phyloP scores from a whole-genome alignment of 1,140 invertebrate species.

The Cotesia chilonis region DNA sequence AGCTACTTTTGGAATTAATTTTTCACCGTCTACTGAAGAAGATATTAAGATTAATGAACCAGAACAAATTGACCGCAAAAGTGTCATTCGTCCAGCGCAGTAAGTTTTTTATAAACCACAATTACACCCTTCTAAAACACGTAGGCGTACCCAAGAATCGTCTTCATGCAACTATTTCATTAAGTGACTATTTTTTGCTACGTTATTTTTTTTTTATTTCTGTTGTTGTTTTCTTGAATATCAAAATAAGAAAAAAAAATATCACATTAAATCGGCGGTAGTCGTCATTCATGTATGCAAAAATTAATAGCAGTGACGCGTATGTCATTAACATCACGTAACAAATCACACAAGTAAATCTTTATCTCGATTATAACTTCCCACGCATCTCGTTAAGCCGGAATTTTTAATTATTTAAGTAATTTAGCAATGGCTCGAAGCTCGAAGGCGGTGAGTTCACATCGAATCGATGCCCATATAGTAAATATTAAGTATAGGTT shows the following conservation, averaged over 20 bases:
- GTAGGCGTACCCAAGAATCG: conserved; percentile 4
- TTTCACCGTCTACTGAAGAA: background rate
- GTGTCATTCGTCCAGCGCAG: background rate
- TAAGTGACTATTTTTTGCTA: background rate
- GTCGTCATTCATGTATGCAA: conserved; percentile 3
- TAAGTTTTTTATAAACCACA: conserved; percentile 18
- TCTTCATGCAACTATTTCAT: conserved; percentile 23
- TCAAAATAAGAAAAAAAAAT: background rate
- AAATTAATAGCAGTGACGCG: conserved; percentile 24
- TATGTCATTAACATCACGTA: conserved; percentile 10
- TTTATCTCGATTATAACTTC: conserved; percentile 47
- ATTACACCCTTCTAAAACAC: conserved; percentile 24
- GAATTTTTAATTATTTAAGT: conserved; percentile 61
- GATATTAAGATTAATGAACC: background rate
- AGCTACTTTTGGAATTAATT: no score
- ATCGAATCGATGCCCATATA: conserved; percentile 55
- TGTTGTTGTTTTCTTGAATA: background rate
- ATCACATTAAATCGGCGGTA: background rate
- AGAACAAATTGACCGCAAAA: conserved; percentile 7
- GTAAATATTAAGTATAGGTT: conserved; percentile 65
- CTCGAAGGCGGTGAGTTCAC: conserved; percentile 36
- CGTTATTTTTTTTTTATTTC: background rate
- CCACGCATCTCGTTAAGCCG: conserved; percentile 47
- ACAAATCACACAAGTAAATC: background rate
- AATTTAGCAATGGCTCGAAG: conserved; percentile 45